phyloP scores from a whole-genome alignment of 2,888 invertebrate species.

The Tetranychus truncatus region DNA sequence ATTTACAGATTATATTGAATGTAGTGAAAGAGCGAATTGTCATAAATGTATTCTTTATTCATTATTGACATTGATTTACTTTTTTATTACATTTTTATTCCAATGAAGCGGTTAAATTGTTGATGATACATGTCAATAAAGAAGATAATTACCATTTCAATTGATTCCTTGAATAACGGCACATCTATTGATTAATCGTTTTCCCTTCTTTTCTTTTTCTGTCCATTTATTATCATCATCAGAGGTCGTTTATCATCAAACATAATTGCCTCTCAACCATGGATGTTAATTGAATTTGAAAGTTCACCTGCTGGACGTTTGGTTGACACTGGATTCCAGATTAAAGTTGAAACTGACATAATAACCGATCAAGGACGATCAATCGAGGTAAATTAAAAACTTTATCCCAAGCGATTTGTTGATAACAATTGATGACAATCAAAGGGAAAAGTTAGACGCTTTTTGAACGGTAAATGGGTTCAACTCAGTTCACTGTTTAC shows the following conservation, averaged over 20 bases:
- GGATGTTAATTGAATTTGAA: constrained; percentile 30
- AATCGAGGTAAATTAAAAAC: constrained; percentile 22
- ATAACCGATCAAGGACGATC: constrained; percentile 24
- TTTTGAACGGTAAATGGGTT: too few relatives aligned
- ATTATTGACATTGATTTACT: too few relatives aligned
- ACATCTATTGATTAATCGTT: neutral
- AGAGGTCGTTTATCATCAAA: constrained; percentile 26
- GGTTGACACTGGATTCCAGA: constrained; percentile 78
- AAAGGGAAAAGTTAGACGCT: too few relatives aligned
- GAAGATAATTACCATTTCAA: too few relatives aligned
- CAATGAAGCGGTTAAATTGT: too few relatives aligned
- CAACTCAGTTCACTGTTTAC: too few relatives aligned
- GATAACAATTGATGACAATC: neutral
- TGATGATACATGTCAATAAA: too few relatives aligned
- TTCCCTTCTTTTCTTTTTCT: neutral
- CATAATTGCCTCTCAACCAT: constrained; percentile 63
- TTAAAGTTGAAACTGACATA: constrained; percentile 40
- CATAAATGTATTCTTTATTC: too few relatives aligned
- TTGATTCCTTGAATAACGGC: too few relatives aligned
- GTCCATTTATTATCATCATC: neutral
- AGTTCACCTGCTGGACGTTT: constrained; percentile 41
- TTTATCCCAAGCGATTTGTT: neutral
- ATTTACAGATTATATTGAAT: too few relatives aligned
- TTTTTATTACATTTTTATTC: too few relatives aligned
- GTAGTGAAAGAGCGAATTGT: too few relatives aligned